Conservation (phyloP, 1,140 invertebrate genomes). For the Drosophila rhopaloa region DNA sequence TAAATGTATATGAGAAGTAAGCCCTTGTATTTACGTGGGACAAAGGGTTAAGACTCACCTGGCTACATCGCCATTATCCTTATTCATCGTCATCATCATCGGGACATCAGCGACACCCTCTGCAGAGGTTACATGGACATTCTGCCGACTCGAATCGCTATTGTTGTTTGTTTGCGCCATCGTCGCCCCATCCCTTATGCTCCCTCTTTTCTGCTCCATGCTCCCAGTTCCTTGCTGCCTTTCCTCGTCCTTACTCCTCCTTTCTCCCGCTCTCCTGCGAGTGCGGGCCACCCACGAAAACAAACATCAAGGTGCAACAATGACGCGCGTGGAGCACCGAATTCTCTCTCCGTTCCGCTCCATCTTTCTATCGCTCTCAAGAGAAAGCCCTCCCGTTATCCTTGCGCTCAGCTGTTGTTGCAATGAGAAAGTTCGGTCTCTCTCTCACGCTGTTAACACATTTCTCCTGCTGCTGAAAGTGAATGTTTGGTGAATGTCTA, state of each 20-base stretch:
- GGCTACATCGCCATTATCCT: conserved; percentile 19
- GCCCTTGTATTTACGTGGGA: no score
- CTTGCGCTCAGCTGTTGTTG: conserved; percentile 30
- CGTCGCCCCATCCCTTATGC: conserved; percentile 25
- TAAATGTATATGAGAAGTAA: no score
- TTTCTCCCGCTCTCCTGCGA: conserved; percentile 5
- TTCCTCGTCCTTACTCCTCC: conserved; percentile 8
- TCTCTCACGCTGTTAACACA: conserved; percentile 57
- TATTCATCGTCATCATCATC: conserved; percentile 38
- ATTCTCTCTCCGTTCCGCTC: conserved; percentile 30
- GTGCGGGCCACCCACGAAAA: conserved; percentile 75
- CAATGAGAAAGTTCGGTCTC: conserved; percentile 26
- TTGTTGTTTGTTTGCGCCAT: conserved; percentile 82
- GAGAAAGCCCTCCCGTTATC: conserved; percentile 9
- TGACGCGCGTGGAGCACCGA: conserved; percentile 72
- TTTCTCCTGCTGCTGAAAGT: conserved; percentile 70
- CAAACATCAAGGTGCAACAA: conserved; percentile 83
- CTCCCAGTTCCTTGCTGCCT: conserved; percentile 1
- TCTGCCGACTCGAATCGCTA: conserved; percentile 59
- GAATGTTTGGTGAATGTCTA: conserved; percentile 65
- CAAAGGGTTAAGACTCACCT: conserved; percentile 13
- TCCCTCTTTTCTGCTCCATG: conserved; percentile 14
- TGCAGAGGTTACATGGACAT: conserved; percentile 71
- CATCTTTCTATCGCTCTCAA: conserved; percentile 6
- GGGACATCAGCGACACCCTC: conserved; percentile 62